Conservation (phyloP, 1,140 invertebrate species). For the Bursaphelenchus mucronatus region DNA sequence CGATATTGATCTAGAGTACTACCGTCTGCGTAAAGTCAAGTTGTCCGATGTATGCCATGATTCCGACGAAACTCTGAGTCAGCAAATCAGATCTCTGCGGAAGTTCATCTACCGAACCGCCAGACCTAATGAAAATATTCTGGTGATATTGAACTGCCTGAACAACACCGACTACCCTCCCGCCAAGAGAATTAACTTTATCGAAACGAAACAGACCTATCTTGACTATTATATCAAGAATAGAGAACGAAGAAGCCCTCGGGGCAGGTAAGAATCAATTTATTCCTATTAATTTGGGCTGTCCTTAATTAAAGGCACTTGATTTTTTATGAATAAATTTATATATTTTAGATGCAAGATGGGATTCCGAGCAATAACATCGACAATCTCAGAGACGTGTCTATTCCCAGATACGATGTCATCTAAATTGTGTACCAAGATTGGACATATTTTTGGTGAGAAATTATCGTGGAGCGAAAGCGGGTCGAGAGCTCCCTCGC, state of each 20-base stretch:
- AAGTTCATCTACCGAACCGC: slow-evolving; percentile 50
- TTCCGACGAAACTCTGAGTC: slow-evolving; percentile 43
- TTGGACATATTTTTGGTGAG: slow-evolving; percentile 39
- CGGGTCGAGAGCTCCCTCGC: slow-evolving; percentile 6
- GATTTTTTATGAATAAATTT: background rate
- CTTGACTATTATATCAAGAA: slow-evolving; percentile 48
- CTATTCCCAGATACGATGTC: slow-evolving; percentile 41
- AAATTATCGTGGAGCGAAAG: slow-evolving; percentile 41
- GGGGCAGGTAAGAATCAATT: slow-evolving; percentile 12
- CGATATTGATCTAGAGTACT: slow-evolving; percentile 48
- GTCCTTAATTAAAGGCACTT: no score
- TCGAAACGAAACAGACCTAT: slow-evolving; percentile 42
- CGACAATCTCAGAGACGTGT: slow-evolving; percentile 39
- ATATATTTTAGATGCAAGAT: slow-evolving; percentile 35
- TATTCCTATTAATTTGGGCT: no score
- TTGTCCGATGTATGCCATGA: slow-evolving; percentile 45
- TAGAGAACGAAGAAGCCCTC: slow-evolving; percentile 28
- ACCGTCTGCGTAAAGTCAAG: slow-evolving; percentile 38
- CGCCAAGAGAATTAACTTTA: slow-evolving; percentile 40
- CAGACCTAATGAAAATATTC: slow-evolving; percentile 46
- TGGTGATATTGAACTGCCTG: slow-evolving; percentile 47
- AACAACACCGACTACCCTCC: slow-evolving; percentile 44
- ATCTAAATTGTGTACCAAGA: slow-evolving; percentile 34
- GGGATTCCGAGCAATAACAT: slow-evolving; percentile 43
- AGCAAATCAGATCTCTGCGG: slow-evolving; percentile 41